Evolutionary conservation across 2,888 invertebrate species (phyloP).

Genomic region (Cephus spinipes): DNA sequence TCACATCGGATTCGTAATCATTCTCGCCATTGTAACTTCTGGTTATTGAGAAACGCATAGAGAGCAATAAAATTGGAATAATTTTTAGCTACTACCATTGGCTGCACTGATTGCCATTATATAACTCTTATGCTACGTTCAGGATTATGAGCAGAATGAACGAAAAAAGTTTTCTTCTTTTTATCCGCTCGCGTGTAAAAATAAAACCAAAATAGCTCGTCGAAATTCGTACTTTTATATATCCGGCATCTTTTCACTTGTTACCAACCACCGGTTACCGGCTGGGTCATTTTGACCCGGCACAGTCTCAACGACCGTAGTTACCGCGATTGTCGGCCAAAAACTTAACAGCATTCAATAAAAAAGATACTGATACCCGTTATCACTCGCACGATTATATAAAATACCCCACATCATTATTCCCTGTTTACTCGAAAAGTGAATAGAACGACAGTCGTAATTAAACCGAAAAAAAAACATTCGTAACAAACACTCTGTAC

Average conservation of each 20-base stretch:
- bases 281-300: background rate
- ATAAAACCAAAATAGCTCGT: background rate
- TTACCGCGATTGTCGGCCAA: too few species aligned
- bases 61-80: background rate
- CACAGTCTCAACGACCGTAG: too few species aligned
- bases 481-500: background rate
- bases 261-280: background rate
- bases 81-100: background rate
- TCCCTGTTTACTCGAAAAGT: background rate
- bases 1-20: background rate
- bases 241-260: background rate
- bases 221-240: background rate
- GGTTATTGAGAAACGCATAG: background rate
- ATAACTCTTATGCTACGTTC: background rate
- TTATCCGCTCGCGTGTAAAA: background rate
- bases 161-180: background rate
- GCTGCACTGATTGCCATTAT: background rate
- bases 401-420: background rate
- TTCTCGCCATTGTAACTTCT: background rate
- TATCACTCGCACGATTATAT: too few species aligned
- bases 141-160: background rate
- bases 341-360: too few species aligned
- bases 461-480: background rate
- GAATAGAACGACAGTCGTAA: background rate
- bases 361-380: too few species aligned